Percentiles rank a stretch among this genome's conserved stretches.
Conservation (phyloP, 2,113 vertebrate genomes). For the Etheostoma spectabile region DNA sequence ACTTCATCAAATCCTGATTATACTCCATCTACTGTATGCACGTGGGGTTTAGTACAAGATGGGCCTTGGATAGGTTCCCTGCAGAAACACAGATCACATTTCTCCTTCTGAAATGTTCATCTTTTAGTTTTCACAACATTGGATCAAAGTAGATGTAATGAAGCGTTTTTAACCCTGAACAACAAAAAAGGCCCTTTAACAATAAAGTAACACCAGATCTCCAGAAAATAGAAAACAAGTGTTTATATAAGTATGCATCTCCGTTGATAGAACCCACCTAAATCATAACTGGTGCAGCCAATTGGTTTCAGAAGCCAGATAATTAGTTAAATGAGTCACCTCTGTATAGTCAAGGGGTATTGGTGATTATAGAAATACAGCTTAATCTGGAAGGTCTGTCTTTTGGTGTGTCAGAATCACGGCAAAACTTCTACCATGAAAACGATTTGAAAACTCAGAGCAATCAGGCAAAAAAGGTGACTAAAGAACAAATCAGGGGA, state of each 20-base stretch:
- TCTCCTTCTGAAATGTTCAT: not conserved
- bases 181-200: not conserved
- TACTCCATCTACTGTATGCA: not conserved
- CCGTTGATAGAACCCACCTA: not conserved
- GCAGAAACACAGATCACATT: not conserved
- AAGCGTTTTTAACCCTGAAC: not conserved
- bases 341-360: not conserved
- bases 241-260: too few relatives aligned
- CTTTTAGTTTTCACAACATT: not conserved
- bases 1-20: constrained; percentile 38
- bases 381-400: too few relatives aligned
- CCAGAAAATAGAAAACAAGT: not conserved
- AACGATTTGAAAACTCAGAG: too few relatives aligned
- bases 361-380: not conserved
- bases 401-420: too few relatives aligned
- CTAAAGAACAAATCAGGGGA: too few relatives aligned
- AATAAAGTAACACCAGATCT: not conserved
- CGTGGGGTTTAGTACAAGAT: not conserved
- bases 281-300: not conserved
- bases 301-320: not conserved
- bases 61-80: constrained; percentile 8
- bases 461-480: too few relatives aligned
- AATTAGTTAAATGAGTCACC: not conserved
- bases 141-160: constrained; percentile 7
- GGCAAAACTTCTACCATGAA: too few relatives aligned